Evolutionary conservation across 2,797 vertebrate species (phyloP), one percentile per base, ranked within the genome.

Genomic region (Strix occidentalis): DNA sequence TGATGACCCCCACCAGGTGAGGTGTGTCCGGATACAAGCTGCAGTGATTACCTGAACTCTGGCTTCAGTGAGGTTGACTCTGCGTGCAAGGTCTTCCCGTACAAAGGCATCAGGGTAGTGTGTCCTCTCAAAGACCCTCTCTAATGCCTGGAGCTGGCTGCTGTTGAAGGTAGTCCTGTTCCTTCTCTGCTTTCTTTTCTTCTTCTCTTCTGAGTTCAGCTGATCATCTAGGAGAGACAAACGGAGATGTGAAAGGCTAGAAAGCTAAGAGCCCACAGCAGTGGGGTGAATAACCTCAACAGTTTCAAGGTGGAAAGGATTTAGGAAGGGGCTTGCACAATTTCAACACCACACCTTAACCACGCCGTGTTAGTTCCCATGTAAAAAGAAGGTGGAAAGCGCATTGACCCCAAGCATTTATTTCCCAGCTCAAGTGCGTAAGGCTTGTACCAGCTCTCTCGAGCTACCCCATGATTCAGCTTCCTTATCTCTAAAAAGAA

Each of bases 91-190:
- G 96, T 99, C 99, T 95, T 99, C 99, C 31, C 99, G 96, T 94
- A 99, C 99, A 41, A 99, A 99, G 90, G 99, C 99, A 74, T 99
- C 99, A 0, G 99, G 99, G 97, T 99, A 99, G 97, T 99, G 99
- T 74, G 99, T 99, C 96, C 99, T 97, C 98, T 99, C 99, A 43
- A 99, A 99, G 58, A 99, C 99, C 14, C 99, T 97, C 98, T 99
- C 99, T 96, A 99, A 97, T 6, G 99, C 99, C 98, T 99, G 99
- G 33, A 99, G 98, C 97, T 99, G 99, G 97, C 99, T 99, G 98
- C 99, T 99, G 97, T 99, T 99, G 97, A 99, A 99, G 61, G 99
- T 99, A 86, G 99, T 99, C 89, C 99, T 97, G 98, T 99, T 99
- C 95, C 99, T 97, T 84, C 99, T 98, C 97, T 99, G 99, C 98